phyloP scores from a whole-genome alignment of 2,113 vertebrate species.

The Blennius ocellaris region DNA sequence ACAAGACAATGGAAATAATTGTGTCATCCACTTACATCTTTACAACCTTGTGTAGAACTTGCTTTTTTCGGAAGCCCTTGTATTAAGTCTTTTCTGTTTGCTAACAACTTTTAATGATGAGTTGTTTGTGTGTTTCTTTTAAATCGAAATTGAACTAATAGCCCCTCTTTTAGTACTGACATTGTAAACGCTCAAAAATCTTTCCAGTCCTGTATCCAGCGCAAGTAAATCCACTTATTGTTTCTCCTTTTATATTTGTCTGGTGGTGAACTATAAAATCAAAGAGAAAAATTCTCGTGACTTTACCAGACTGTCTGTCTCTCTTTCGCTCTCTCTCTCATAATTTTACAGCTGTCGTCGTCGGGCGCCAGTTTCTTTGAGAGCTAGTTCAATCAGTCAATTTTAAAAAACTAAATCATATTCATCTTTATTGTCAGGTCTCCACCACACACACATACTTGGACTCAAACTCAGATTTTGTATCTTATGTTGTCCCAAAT shows the following conservation, averaged over 20 bases:
- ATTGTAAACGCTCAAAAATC: background rate
- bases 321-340: too few species aligned
- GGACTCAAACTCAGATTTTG: background rate
- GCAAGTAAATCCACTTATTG: background rate
- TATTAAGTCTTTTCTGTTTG: background rate
- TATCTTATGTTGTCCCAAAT: background rate
- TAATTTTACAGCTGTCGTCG: too few species aligned
- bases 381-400: too few species aligned
- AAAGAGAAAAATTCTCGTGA: background rate
- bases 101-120: background rate
- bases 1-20: too few species aligned
- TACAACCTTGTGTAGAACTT: too few species aligned
- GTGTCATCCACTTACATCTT: too few species aligned
- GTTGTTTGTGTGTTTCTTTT: background rate
- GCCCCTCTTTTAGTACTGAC: background rate
- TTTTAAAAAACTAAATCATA: too few species aligned
- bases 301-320: background rate
- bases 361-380: too few species aligned
- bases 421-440: too few species aligned
- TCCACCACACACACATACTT: too few species aligned
- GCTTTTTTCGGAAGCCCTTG: background rate
- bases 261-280: background rate
- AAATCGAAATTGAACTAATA: background rate
- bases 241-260: background rate
- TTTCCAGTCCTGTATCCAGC: background rate